Conservation (phyloP, 2,888 invertebrate genomes). For the Oscheius myriophilus region DNA sequence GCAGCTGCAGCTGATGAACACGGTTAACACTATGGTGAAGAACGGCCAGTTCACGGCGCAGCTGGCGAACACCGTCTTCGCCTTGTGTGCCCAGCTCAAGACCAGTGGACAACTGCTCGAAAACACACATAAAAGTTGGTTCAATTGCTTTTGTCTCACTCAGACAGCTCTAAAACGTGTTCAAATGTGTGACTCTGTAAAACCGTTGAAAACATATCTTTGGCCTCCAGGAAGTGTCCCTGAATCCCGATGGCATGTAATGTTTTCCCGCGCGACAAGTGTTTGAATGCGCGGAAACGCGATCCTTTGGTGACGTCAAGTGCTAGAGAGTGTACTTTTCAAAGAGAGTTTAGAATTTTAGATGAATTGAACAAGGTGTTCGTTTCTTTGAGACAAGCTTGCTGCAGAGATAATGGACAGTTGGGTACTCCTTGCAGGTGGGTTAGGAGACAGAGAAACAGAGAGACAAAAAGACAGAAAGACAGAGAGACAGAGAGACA, state of each 20-base stretch:
- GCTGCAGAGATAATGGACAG: constrained; percentile 76
- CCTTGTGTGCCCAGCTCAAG: constrained; percentile 66
- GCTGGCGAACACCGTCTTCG: constrained; percentile 64
- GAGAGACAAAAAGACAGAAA: no score
- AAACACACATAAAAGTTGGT: constrained; percentile 63
- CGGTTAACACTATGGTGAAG: constrained; percentile 60
- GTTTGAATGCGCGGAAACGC: constrained; percentile 3
- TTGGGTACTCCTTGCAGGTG: constrained; percentile 86
- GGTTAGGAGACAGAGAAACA: constrained; percentile 66
- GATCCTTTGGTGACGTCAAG: neutral
- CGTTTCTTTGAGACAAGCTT: constrained; percentile 68
- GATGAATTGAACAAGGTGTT: constrained; percentile 68
- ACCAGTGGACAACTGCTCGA: constrained; percentile 62
- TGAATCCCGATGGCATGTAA: no score
- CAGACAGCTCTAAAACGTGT: no score
- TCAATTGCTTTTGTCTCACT: neutral
- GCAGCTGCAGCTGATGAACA: constrained; percentile 61
- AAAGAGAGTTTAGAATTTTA: constrained; percentile 33
- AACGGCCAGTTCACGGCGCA: constrained; percentile 61
- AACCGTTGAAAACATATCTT: no score
- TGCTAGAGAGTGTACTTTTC: neutral
- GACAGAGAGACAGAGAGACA: no score
- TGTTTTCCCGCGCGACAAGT: neutral
- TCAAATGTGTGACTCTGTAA: no score
- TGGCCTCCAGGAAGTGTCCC: no score